Base-by-base conservation (phyloP, 2,888 invertebrate species). In the Oscheius sp. region DNA sequence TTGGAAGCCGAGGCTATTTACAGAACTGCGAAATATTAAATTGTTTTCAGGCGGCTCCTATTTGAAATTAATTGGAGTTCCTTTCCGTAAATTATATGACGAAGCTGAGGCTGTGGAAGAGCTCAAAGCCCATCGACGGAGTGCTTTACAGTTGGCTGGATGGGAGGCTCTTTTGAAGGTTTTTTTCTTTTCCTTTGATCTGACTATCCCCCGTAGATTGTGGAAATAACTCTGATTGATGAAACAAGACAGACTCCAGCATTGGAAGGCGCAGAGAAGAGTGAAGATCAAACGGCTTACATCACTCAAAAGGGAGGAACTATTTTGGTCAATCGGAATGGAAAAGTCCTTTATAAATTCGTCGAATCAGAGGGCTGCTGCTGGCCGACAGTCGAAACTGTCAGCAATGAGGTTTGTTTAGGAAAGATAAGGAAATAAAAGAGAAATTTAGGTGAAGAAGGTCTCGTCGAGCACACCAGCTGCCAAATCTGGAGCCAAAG, bases 11-110 rank as follows among this genome's bases (percentile, higher is more conserved):
- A 63, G 74, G 74, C 72, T 10, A 12, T 29, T 3, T 10, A 39
- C 23, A 10, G n/a, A 27, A 52, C 17, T n/a, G 10, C 5, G n/a
- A 3, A 12, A 4, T 27, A 46, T 45, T 15, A 10, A 10, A 37
- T 29, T 15, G 8, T 12, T 27, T 65, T 20, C 33, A 75, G 80
- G 80, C 15, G 80, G 80, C 3, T 73, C 78, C 1, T 80, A 80
- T 53, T 71, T 80, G 27, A 80, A 80, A 39, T 37, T 80, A 31
- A 78, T 80, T 39, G 80, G 80, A 12, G 77, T 80, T 2, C 80
- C 80, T 4, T 80, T 80, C 48, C 65, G 78, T 17, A 78, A 74
- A 58, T 53, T 80, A 3, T 78, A 75, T 46, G 80, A 78, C 67
- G 74, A 73, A 58, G 69, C 65, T 20, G 78, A 80, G 46, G 79